Evolutionary conservation across 1,140 invertebrate species (phyloP).

Genomic region (Euwallacea fornicatus): DNA sequence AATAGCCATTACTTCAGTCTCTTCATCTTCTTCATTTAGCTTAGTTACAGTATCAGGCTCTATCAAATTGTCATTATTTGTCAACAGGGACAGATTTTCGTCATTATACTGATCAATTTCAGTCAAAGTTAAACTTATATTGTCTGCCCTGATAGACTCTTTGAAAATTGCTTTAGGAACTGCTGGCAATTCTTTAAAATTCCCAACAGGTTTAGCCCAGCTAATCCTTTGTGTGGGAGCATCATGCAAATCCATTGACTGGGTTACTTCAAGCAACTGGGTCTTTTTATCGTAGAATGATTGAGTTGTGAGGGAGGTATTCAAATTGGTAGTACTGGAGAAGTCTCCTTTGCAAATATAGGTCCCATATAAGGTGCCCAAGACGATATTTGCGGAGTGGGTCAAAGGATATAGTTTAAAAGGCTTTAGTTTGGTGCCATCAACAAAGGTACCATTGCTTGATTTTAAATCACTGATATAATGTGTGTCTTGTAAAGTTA

Average conservation of each 20-base stretch:
- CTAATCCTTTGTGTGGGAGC: slow-evolving; percentile 11
- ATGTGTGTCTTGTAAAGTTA: slow-evolving; percentile 43
- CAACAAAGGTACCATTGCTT: slow-evolving; percentile 46
- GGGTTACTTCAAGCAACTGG: not conserved
- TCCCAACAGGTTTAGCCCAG: not conserved
- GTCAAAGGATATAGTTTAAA: slow-evolving; percentile 43
- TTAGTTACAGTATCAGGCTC: not conserved
- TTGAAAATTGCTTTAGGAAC: not conserved
- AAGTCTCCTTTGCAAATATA: not conserved
- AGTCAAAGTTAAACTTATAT: too few relatives aligned
- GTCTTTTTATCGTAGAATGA: slow-evolving; percentile 7
- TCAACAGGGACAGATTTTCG: too few relatives aligned
- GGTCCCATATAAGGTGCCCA: slow-evolving; percentile 10
- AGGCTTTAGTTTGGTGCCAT: slow-evolving; percentile 40
- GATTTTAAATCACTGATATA: slow-evolving; percentile 49
- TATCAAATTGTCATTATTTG: too few relatives aligned
- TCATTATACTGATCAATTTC: too few relatives aligned
- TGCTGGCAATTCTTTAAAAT: not conserved
- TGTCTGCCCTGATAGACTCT: not conserved
- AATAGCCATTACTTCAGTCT: not conserved
- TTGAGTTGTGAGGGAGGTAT: not conserved
- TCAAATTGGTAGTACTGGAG: not conserved
- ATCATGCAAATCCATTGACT: slow-evolving; percentile 13
- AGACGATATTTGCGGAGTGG: slow-evolving; percentile 38
- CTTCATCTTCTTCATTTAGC: not conserved